Evolutionary conservation across 2,888 invertebrate species (phyloP).

Genomic region (Timandra comae): DNA sequence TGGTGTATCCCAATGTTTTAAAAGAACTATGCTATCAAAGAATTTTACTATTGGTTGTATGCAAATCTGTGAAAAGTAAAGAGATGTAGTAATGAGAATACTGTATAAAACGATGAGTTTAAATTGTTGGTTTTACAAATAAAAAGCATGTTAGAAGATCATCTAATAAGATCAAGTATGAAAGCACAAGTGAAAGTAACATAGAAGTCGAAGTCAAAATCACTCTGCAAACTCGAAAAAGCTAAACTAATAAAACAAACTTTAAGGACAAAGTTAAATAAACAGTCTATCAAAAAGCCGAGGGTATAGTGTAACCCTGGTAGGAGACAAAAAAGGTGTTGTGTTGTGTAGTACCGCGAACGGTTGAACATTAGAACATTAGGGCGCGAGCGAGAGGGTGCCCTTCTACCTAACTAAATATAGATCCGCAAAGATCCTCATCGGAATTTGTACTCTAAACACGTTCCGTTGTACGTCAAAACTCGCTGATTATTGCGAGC

Average conservation of each 20-base stretch:
- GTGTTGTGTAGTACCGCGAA: constrained; percentile 18
- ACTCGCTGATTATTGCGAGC: constrained; percentile 26
- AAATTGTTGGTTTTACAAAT: too few relatives aligned
- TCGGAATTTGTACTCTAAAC: constrained; percentile 54
- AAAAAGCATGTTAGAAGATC: too few relatives aligned
- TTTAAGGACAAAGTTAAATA: constrained; percentile 3
- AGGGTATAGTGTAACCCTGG: constrained; percentile 14
- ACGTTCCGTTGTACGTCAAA: constrained; percentile 34
- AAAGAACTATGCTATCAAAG: too few relatives aligned
- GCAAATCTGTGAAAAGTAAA: too few relatives aligned
- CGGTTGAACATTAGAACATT: constrained; percentile 21
- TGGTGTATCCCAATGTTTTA: too few relatives aligned
- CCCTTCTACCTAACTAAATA: constrained; percentile 52
- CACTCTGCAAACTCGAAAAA: too few relatives aligned
- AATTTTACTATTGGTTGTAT: too few relatives aligned
- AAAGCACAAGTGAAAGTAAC: too few relatives aligned
- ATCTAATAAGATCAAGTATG: too few relatives aligned
- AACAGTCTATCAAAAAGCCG: constrained; percentile 6
- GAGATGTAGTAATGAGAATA: too few relatives aligned
- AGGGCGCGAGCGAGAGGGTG: constrained; percentile 40
- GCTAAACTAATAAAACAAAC: not conserved
- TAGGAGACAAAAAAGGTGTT: constrained; percentile 33
- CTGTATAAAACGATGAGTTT: too few relatives aligned
- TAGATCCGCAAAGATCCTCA: constrained; percentile 46
- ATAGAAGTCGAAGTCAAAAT: too few relatives aligned